These are phyloP conservation scores for Bombus terrestris DNA, from an alignment of 1,140 invertebrate genomes.

Conservation along the genomic window DNA sequence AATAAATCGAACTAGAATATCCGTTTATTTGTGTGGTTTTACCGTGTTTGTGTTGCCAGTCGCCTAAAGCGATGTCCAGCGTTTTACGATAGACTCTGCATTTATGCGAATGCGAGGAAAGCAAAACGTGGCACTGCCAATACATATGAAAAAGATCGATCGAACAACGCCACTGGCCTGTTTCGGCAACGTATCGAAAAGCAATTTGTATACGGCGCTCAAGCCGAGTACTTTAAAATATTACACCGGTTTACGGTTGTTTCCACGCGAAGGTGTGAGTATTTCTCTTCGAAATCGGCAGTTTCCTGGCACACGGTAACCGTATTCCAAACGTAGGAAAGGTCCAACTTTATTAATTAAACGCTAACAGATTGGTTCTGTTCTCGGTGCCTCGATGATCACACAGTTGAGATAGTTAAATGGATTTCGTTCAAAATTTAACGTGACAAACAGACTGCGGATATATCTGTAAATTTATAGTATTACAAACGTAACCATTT, in stretches of 20 bases:
- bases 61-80: background rate
- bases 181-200: constrained; percentile 44
- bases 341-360: constrained; percentile 41
- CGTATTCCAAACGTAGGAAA: background rate
- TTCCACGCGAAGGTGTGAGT: background rate
- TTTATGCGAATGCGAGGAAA: constrained; percentile 4
- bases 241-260: constrained; percentile 35
- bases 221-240: constrained; percentile 36
- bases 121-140: constrained; percentile 5
- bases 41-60: background rate
- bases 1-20: constrained; percentile 10
- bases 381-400: no score
- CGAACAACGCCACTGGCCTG: constrained; percentile 24
- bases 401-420: no score
- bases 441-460: no score
- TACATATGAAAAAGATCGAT: constrained; percentile 41
- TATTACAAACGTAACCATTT: no score
- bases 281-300: constrained; percentile 26
- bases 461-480: no score
- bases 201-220: constrained; percentile 24
- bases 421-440: no score
- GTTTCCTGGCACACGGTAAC: background rate
- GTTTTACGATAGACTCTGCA: background rate
- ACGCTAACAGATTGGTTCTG: background rate
- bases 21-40: background rate